Base-by-base conservation (phyloP, 2,113 vertebrate species). In the Siphamia tubifer region DNA sequence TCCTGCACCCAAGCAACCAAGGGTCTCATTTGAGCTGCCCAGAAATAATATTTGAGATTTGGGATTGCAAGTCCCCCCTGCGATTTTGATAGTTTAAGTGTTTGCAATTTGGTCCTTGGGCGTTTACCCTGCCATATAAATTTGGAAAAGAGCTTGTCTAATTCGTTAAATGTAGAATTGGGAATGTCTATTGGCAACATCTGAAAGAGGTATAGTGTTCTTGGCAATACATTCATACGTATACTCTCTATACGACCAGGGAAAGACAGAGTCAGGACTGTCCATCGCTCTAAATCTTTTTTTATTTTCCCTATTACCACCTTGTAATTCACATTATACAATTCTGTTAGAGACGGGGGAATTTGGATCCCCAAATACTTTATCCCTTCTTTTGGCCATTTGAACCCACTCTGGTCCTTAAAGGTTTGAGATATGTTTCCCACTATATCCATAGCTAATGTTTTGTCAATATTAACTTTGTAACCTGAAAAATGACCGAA, bases 41-140 rank as follows among this genome's bases (percentile, higher is more conserved):
- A 62, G 23, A n/a, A 49, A 23, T 49, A 62, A 21, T 38, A 63
- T 39, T 12, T 51, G 8, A 61, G 19, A 9, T 51, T 40, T 23
- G 35, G 45, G 8, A 51, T 24, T 39, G 30, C 40, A 23, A 42
- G 35, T 0, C 35, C 35, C 15, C 32, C 32, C 21, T 28, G 13
- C 31, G 25, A 11, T 4, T 27, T 36, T 7, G 35, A 13, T 13
- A 68, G 5, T 20, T 43, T 35, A 27, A 40, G 15, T 0, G 17
- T 40, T 49, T 40, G 25, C 2, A 52, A 35, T 23, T 28, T 24
- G 24, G 55, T 42, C 61, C 74, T 61, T 8, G 47, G 74, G 19
- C 25, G 2, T 13, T 61, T 70, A 13, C 19, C 52, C 27, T 60
- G 66, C 36, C 35, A 42, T 15, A 61, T 24, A 13, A 36, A 61